phyloP scores from a whole-genome alignment of 1,140 invertebrate species.

The Drusus annulatus region DNA sequence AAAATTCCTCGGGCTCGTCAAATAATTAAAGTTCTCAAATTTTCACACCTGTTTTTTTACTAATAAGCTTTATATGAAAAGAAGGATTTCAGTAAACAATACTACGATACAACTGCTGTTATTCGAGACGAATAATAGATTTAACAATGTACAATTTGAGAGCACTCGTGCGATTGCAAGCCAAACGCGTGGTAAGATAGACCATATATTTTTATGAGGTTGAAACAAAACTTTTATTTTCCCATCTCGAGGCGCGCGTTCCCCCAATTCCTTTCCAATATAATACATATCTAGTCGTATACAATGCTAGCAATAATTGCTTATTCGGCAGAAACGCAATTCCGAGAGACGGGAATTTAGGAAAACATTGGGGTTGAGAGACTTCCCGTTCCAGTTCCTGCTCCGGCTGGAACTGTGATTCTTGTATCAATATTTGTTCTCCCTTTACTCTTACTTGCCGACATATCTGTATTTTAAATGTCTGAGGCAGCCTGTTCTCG shows the following conservation, averaged over 20 bases:
- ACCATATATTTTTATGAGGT: background rate
- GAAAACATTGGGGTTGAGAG: background rate
- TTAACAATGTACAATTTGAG: background rate
- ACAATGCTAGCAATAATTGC: slow-evolving; percentile 14
- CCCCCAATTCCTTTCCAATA: slow-evolving; percentile 7
- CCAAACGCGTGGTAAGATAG: background rate
- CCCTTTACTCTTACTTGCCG: slow-evolving; percentile 7
- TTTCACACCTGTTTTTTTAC: no score
- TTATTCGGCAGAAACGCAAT: slow-evolving; percentile 26
- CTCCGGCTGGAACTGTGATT: background rate
- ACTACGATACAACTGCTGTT: no score
- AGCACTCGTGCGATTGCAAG: background rate
- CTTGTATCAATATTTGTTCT: slow-evolving; percentile 26
- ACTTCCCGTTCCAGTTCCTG: background rate
- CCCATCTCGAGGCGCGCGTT: slow-evolving; percentile 8
- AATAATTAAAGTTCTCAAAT: no score
- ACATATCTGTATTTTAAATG: slow-evolving; percentile 18
- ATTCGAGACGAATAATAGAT: no score
- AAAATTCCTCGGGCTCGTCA: no score
- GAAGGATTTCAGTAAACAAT: no score
- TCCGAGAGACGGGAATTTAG: background rate
- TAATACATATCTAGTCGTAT: background rate
- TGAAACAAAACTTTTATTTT: slow-evolving; percentile 48
- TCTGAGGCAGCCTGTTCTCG: background rate
- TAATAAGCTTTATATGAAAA: no score